Conservation (phyloP, 1,140 invertebrate genomes). For the Brachionus rubens region DNA sequence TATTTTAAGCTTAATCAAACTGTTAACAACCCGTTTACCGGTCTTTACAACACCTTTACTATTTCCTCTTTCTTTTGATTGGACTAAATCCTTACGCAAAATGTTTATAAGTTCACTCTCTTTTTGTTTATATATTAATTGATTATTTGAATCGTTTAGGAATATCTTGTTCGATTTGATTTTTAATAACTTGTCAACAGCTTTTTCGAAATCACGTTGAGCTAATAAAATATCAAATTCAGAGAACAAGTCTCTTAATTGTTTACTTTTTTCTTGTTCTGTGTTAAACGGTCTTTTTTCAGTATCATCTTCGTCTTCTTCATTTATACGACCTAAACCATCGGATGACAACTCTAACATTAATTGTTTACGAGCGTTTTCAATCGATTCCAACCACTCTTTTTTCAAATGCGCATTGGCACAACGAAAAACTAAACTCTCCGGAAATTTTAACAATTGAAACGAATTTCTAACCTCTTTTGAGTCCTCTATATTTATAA, state of each 20-base stretch:
- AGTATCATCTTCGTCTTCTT: slow-evolving; percentile 16
- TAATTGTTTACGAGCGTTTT: slow-evolving; percentile 30
- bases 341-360: background rate
- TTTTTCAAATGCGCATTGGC: slow-evolving; percentile 43
- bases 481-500: slow-evolving; percentile 38
- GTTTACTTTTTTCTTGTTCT: background rate
- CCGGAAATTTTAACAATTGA: slow-evolving; percentile 42
- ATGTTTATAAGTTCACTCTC: slow-evolving; percentile 15
- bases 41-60: slow-evolving; percentile 44
- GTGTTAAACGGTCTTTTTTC: background rate
- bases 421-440: slow-evolving; percentile 33
- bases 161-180: background rate
- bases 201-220: slow-evolving; percentile 42
- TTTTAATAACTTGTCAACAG: slow-evolving; percentile 13
- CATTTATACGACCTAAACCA: background rate
- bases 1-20: slow-evolving; percentile 31
- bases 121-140: slow-evolving; percentile 43
- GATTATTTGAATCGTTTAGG: background rate
- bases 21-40: slow-evolving; percentile 23
- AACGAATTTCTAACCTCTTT: slow-evolving; percentile 41
- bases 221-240: slow-evolving; percentile 45
- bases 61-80: slow-evolving; percentile 44
- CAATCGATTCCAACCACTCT: slow-evolving; percentile 44
- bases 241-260: slow-evolving; percentile 20
- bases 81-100: slow-evolving; percentile 17